These are phyloP conservation scores for Limnephilus rhombicus DNA, from an alignment of 2,888 invertebrate species.

Conservation along the genomic window DNA sequence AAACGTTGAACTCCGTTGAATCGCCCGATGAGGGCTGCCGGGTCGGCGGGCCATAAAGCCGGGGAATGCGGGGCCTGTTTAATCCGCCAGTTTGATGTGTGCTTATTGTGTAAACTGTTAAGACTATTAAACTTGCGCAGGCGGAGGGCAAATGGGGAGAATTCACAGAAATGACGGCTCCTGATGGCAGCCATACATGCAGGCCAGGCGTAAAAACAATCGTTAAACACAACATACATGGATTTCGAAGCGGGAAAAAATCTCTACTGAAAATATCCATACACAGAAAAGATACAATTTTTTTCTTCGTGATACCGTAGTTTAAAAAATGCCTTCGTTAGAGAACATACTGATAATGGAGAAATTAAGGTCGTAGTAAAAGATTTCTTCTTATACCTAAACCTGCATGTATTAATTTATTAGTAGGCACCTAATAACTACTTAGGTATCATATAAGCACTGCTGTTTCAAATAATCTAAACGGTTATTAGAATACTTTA, in stretches of 20 bases:
- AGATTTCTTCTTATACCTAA: too few relatives aligned
- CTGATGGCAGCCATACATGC: slow-evolving; percentile 26
- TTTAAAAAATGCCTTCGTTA: background rate
- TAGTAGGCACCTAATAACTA: too few relatives aligned
- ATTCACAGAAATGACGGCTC: slow-evolving; percentile 29
- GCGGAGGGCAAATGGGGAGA: slow-evolving; percentile 40
- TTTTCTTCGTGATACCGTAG: background rate
- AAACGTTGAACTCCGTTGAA: background rate
- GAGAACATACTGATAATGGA: background rate
- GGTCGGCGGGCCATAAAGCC: background rate
- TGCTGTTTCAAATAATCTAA: too few relatives aligned
- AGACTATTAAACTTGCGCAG: slow-evolving; percentile 47
- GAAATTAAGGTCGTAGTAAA: too few relatives aligned
- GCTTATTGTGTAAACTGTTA: slow-evolving; percentile 51
- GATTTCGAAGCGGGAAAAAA: background rate
- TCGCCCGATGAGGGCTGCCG: background rate
- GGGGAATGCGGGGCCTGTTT: slow-evolving; percentile 46
- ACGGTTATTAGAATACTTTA: too few relatives aligned
- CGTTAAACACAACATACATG: slow-evolving; percentile 24
- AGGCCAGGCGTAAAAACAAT: slow-evolving; percentile 15
- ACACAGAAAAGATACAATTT: background rate
- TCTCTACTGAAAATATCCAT: background rate
- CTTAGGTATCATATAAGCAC: too few relatives aligned
- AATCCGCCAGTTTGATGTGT: slow-evolving; percentile 51
- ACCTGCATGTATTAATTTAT: too few relatives aligned